phyloP scores from a whole-genome alignment of 2,797 vertebrate species.

The Loris lydekkerianus region DNA sequence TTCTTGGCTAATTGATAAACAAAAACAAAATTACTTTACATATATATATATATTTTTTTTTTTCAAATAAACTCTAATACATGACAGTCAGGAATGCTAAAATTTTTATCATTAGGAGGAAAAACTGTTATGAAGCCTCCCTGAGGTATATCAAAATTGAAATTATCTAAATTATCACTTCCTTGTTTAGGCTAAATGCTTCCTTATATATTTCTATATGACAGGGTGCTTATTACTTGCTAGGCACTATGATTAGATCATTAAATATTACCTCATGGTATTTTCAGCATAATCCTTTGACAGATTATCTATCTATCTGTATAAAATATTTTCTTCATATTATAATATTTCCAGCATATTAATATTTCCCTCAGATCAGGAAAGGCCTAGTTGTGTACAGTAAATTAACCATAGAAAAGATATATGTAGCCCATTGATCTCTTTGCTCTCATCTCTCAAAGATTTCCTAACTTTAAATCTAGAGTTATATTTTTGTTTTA shows the following conservation, averaged over 20 bases:
- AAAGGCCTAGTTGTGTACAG: too few relatives aligned
- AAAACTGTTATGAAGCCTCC: not conserved
- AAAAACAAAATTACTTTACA: not conserved
- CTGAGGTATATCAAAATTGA: not conserved
- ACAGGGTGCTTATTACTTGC: not conserved
- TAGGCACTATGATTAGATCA: not conserved
- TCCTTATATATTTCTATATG: not conserved
- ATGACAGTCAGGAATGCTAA: not conserved
- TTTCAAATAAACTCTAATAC: not conserved
- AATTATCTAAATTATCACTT: not conserved
- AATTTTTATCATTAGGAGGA: not conserved
- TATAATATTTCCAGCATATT: too few relatives aligned
- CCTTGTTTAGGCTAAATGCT: not conserved
- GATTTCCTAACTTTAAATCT: not conserved
- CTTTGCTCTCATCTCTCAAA: not conserved
- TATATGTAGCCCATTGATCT: not conserved
- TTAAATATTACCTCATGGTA: not conserved
- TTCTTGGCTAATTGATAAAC: not conserved
- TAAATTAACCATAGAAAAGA: not conserved
- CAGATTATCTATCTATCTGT: too few relatives aligned
- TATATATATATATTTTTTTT: too few relatives aligned
- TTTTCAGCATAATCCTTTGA: not conserved
- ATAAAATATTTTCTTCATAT: not conserved
- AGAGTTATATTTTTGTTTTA: not conserved
- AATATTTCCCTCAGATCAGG: too few relatives aligned